Conservation (phyloP, 2,797 vertebrate genomes). For the Limosa lapponica region DNA sequence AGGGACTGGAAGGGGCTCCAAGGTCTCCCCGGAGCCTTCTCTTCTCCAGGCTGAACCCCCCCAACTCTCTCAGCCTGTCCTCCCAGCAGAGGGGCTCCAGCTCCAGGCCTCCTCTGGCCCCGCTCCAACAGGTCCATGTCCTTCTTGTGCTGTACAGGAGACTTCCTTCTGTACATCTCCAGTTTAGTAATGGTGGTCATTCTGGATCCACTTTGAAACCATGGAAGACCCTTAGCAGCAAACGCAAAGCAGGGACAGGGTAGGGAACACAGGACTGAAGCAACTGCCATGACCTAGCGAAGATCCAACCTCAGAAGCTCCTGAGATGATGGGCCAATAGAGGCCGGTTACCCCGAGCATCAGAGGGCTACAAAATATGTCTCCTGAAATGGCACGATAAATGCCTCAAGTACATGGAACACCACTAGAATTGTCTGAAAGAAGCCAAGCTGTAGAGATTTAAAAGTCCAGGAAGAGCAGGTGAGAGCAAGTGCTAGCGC, state of each 20-base stretch:
- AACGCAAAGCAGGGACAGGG: not conserved
- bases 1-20: too few relatives aligned
- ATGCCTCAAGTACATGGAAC: not conserved
- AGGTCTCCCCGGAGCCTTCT: too few relatives aligned
- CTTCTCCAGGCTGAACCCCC: too few relatives aligned
- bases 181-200: not conserved
- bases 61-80: too few relatives aligned
- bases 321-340: not conserved
- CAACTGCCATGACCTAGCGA: not conserved
- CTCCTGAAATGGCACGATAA: not conserved
- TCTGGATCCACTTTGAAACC: not conserved
- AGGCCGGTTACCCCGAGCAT: not conserved
- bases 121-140: too few relatives aligned
- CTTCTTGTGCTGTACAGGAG: too few relatives aligned
- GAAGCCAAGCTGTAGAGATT: not conserved
- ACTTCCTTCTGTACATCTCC: not conserved
- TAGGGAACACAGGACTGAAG: not conserved
- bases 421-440: not conserved
- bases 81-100: too few relatives aligned
- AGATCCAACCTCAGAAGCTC: not conserved
- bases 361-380: fast-evolving
- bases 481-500: not conserved
- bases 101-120: too few relatives aligned
- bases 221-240: not conserved
- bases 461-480: not conserved